Base-by-base conservation (phyloP, 2,113 vertebrate species). In the Plecotus auritus region DNA sequence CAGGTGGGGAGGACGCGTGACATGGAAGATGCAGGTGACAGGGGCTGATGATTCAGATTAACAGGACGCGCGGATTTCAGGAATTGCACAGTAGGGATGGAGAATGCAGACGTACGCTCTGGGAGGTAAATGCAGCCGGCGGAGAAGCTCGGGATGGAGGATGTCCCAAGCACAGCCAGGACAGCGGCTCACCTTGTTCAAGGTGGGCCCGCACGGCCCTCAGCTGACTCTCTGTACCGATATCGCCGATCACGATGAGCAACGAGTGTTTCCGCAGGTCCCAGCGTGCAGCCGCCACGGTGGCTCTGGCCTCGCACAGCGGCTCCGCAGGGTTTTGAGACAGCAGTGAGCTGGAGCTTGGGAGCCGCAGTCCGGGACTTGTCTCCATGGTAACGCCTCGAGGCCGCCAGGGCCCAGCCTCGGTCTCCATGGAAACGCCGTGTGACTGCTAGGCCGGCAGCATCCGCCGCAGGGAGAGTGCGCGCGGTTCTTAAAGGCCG, bases 401-500 rank as follows among this genome's bases (percentile, higher is more conserved):
- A 96, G 98, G 97, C 98, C 95, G 96, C 97, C 96, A 97, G 54
- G 97, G 97, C 98, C 97, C 94, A 72, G 97, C 98, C 97, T 98
- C 97, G 92, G 98, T 99, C 99, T 98, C 99, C 99, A 99, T 99
- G 98, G 99, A 98, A 99, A 99, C 99, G 91, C 97, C 97, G n/a
- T 42, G 0, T 64, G 56, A 84, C 88, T 59, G 95, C 82, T 61
- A 49, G 77, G 95, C 97, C 94, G 94, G 95, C 97, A 1, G 93
- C 35, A 7, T 92, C 97, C 90, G 96, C 98, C 26, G 95, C 96
- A 32, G 89, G 82, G 93, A 37, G 98, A 97, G 98, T 90, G 97
- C 83, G 96, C 91, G 47, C 93, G 40, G 94, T 92, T 98, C 98
- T 98, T 98, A 98, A 98, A 98, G 98, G 82, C 95, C 80, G 72